These are phyloP conservation scores for Yponomeuta sedellus DNA, from an alignment of 2,888 invertebrate species.

Conservation along the genomic window DNA sequence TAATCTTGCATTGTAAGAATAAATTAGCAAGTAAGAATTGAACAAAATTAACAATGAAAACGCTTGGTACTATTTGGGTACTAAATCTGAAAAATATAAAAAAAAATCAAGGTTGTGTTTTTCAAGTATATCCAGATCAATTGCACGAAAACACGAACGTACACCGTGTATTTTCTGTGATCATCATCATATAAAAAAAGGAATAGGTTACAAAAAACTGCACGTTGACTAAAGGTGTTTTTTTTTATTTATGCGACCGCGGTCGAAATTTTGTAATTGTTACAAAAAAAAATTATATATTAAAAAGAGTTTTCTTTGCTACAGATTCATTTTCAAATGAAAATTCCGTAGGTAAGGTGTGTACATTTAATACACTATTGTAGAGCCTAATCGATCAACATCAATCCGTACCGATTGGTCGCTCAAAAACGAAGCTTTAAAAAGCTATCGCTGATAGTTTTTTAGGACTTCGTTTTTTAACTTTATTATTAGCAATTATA, in stretches of 20 bases:
- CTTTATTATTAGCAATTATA: slow-evolving; percentile 33
- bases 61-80: background rate
- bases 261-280: slow-evolving; percentile 59
- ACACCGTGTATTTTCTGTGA: slow-evolving; percentile 56
- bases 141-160: slow-evolving; percentile 38
- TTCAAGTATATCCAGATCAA: slow-evolving; percentile 19
- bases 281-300: slow-evolving; percentile 42
- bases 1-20: slow-evolving; percentile 6
- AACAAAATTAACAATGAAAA: background rate
- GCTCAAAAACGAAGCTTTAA: background rate
- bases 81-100: background rate
- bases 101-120: slow-evolving; percentile 5
- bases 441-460: slow-evolving; percentile 14
- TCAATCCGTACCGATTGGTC: slow-evolving; percentile 30
- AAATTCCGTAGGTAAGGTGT: slow-evolving; percentile 71
- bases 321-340: slow-evolving; percentile 63
- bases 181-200: slow-evolving; percentile 54
- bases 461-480: slow-evolving; percentile 29
- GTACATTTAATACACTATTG: slow-evolving; percentile 54
- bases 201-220: slow-evolving; percentile 61
- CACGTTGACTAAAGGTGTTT: slow-evolving; percentile 54
- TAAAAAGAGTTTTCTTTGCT: slow-evolving; percentile 54
- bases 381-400: slow-evolving; percentile 56
- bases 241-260: slow-evolving; percentile 62
- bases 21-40: background rate